Evolutionary conservation across 2,113 vertebrate genomes (phyloP).

Genomic region (Laticauda laticaudata): DNA sequence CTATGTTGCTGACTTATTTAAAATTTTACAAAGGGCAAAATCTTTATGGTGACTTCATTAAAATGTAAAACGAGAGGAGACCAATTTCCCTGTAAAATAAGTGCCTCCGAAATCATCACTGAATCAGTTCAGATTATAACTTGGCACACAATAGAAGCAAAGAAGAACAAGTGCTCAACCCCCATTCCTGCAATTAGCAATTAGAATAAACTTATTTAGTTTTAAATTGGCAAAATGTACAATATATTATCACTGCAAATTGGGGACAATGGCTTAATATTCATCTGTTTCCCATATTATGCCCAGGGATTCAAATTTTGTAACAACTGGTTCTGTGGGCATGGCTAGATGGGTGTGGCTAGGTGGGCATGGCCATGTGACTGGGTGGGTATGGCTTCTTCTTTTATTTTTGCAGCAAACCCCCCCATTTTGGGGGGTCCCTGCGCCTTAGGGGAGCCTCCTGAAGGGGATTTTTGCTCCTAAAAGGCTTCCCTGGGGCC

Average conservation of each 20-base stretch:
- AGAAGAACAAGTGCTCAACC: neutral
- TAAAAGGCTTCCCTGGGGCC: no score
- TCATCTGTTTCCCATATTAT: neutral
- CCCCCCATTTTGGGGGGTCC: no score
- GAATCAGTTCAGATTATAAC: neutral
- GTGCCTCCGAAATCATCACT: neutral
- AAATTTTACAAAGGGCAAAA: neutral
- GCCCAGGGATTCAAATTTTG: neutral
- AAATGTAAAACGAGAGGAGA: neutral
- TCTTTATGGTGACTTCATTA: neutral
- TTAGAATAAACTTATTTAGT: neutral
- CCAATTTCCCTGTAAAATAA: neutral
- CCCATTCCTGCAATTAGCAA: neutral
- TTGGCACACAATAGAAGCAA: neutral
- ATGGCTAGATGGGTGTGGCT: no score
- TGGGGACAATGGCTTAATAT: neutral
- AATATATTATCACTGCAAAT: neutral
- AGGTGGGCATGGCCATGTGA: no score
- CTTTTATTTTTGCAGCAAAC: no score
- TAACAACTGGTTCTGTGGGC: no score
- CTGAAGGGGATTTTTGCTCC: no score
- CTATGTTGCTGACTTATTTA: neutral
- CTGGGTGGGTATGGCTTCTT: no score
- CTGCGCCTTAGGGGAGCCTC: no score
- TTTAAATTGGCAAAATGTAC: neutral